Conservation (phyloP, 2,888 invertebrate genomes). For the Nephrotoma guestfalica region DNA sequence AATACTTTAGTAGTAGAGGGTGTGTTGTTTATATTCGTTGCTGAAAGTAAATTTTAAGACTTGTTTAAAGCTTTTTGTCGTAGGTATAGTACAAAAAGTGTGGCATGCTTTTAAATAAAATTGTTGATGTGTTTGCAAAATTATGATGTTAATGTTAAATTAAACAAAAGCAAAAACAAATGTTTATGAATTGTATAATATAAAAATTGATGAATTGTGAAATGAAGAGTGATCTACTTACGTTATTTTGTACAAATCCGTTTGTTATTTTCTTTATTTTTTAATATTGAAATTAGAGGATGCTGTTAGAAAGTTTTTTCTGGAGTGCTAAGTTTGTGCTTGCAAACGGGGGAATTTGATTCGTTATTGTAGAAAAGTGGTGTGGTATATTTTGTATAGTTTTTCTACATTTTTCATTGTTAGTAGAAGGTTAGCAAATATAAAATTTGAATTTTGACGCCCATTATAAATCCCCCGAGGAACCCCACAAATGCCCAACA, state of each 20-base stretch:
- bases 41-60: background rate
- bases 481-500: background rate
- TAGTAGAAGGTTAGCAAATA: background rate
- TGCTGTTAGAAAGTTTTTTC: background rate
- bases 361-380: background rate
- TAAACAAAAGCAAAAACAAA: background rate
- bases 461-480: background rate
- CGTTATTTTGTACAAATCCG: background rate
- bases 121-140: background rate
- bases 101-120: background rate
- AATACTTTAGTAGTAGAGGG: background rate
- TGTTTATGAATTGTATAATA: background rate
- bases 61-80: background rate
- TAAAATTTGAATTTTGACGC: background rate
- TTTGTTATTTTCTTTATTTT: background rate
- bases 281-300: background rate
- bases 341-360: background rate
- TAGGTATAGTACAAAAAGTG: background rate
- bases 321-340: background rate
- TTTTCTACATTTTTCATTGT: background rate
- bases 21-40: background rate
- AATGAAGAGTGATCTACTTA: background rate
- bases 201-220: background rate
- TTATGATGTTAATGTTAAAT: background rate
- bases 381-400: background rate